Evolutionary conservation across 2,113 vertebrate species (phyloP).

Genomic region (Cheilinus undulatus): DNA sequence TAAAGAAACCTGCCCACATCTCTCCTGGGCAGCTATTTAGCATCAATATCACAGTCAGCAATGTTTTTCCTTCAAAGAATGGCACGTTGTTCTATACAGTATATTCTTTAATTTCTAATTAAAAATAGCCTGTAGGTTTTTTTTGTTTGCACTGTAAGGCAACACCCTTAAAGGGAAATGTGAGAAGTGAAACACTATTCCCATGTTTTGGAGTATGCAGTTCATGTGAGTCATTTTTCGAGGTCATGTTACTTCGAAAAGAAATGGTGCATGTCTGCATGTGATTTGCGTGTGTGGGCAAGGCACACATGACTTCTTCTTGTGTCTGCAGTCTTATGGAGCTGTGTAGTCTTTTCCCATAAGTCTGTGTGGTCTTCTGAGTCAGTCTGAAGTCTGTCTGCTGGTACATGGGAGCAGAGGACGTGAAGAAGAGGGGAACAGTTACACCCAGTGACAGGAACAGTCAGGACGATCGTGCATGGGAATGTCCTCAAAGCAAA

Average conservation of each 20-base stretch:
- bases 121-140: no score
- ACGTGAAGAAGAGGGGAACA: slow-evolving; percentile 64
- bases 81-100: no score
- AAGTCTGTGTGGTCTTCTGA: slow-evolving; percentile 68
- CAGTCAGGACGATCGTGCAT: slow-evolving; percentile 48
- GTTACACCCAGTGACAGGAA: slow-evolving; percentile 71
- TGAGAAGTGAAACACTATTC: not conserved
- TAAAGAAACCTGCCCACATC: no score
- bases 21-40: no score
- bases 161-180: not conserved
- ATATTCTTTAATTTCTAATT: no score
- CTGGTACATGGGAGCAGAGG: slow-evolving; percentile 42
- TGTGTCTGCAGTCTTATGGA: slow-evolving; percentile 35
- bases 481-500: slow-evolving; percentile 67
- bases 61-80: no score
- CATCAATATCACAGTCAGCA: no score
- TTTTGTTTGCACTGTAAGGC: no score
- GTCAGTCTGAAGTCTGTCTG: slow-evolving; percentile 49
- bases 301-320: slow-evolving; percentile 11
- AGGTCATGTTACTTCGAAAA: no score
- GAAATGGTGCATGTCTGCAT: slow-evolving; percentile 10
- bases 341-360: slow-evolving; percentile 47
- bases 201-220: slow-evolving; percentile 16
- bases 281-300: slow-evolving; percentile 34
- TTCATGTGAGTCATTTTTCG: no score